Base-by-base conservation (phyloP, 2,888 invertebrate genomes). In the Temnothorax rugatulus region DNA sequence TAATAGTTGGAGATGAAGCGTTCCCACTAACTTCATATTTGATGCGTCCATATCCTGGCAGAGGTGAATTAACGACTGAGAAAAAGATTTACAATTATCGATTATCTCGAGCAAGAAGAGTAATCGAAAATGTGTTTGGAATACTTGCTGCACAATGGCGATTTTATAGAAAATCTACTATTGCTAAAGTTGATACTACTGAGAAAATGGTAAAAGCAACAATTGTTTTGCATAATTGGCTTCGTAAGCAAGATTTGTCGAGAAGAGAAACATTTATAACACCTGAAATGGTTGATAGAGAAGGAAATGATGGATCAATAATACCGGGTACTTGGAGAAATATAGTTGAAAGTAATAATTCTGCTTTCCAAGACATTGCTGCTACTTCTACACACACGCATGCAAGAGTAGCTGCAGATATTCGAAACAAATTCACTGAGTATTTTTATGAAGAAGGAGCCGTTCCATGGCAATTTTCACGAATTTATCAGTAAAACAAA, bases 361-460 rank as follows among this genome's bases (percentile, higher is more conserved):
- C 11, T 25, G 29, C 29, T 13, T 29, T 59, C 29, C 59, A 59
- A 13, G 29, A 29, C 18, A 59, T 59, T 59, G 15, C 21, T 29
- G 15, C 59, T 59, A 21, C 25, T 29, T 59, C 15, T 8, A 59
- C 15, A 3, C 59, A 59, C 18, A 59, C 59, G 18, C 29, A 59
- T 59, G 3, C 59, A 59, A 59, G 59, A 29, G 18, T 8, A 59
- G 59, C 29, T 29, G 59, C 15, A 59, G 25, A 59, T 29, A 59
- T 59, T 59, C 8, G 59, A 18, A 59, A 29, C 13, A 59, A 59
- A 59, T 59, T 59, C 15, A 29, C 25, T 18, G 59, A 59, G 2
- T 59, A 59, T 59, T 59, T 59, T 29, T 15, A 59, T 59, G 59
- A 59, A 59, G 61, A 34, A 61, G 61, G 61, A 18, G 29, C 61